Percentiles rank a stretch among this genome's conserved stretches.
phyloP scores from a whole-genome alignment of 2,797 vertebrate species.

The Microhierax caerulescens region DNA sequence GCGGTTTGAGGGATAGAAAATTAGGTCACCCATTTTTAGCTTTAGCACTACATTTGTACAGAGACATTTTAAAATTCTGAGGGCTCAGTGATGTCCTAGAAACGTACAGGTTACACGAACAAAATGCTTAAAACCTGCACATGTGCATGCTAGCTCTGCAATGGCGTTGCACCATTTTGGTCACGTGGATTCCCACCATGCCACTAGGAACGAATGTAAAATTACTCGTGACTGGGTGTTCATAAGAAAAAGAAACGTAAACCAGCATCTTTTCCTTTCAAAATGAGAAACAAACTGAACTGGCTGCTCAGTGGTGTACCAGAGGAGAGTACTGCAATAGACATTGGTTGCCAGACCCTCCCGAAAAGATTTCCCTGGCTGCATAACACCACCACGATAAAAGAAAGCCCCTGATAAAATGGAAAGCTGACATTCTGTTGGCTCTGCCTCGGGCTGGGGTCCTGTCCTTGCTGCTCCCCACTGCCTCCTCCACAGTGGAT shows the following conservation, averaged over 20 bases:
- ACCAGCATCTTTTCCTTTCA: background rate
- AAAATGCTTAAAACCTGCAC: background rate
- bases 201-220: background rate
- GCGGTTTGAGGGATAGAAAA: background rate
- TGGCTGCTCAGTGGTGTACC: background rate
- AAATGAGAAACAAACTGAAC: background rate
- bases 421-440: background rate
- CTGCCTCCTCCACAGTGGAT: background rate
- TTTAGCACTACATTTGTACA: background rate
- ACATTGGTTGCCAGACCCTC: background rate
- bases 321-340: background rate
- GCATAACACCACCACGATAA: rapidly evolving
- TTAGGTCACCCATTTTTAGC: background rate
- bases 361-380: background rate
- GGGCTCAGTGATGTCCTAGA: background rate
- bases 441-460: background rate
- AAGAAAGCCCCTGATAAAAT: background rate
- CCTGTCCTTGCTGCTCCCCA: background rate
- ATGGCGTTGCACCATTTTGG: background rate
- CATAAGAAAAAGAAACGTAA: background rate
- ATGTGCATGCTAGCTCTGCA: background rate
- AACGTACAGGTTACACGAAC: background rate
- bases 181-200: background rate
- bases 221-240: background rate
- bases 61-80: background rate